Evolutionary conservation across 2,113 vertebrate genomes (phyloP).

Genomic region (Takifugu flavidus): DNA sequence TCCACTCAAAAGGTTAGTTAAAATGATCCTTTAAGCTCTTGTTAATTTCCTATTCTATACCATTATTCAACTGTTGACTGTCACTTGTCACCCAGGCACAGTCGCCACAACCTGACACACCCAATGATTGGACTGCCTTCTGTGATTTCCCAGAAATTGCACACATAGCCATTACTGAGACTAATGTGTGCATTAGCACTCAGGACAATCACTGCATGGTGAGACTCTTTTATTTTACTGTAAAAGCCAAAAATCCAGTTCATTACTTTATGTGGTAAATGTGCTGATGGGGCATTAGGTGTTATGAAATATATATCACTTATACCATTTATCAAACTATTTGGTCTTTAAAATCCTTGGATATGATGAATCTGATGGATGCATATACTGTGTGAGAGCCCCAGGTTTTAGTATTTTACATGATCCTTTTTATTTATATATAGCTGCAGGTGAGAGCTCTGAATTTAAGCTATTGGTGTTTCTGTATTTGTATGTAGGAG

Average conservation of each 20-base stretch:
- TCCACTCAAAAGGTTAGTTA: conserved; percentile 46
- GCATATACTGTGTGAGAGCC: not conserved
- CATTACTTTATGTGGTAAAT: conserved; percentile 43
- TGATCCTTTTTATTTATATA: conserved; percentile 40
- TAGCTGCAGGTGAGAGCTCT: conserved; percentile 44
- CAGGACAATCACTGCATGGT: conserved; percentile 89
- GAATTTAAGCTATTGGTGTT: conserved; percentile 40
- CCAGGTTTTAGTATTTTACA: conserved; percentile 16
- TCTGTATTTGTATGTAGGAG: conserved; percentile 72
- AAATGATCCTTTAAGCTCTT: rapidly evolving
- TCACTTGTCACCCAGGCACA: not conserved
- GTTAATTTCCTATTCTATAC: too few relatives aligned
- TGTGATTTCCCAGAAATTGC: conserved; percentile 90
- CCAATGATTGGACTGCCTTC: conserved; percentile 74
- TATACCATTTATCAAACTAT: not conserved
- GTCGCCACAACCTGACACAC: not conserved
- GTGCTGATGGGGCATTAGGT: conserved; percentile 28
- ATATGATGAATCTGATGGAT: not conserved
- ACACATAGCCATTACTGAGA: conserved; percentile 76
- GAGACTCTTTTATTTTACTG: conserved; percentile 43
- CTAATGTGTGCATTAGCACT: conserved; percentile 76
- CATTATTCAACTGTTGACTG: not conserved
- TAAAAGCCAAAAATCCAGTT: conserved; percentile 17
- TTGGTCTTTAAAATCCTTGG: conserved; percentile 9
- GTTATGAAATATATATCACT: conserved; percentile 7